Base-by-base conservation (phyloP, 2,797 vertebrate genomes). In the Pipistrellus kuhlii region DNA sequence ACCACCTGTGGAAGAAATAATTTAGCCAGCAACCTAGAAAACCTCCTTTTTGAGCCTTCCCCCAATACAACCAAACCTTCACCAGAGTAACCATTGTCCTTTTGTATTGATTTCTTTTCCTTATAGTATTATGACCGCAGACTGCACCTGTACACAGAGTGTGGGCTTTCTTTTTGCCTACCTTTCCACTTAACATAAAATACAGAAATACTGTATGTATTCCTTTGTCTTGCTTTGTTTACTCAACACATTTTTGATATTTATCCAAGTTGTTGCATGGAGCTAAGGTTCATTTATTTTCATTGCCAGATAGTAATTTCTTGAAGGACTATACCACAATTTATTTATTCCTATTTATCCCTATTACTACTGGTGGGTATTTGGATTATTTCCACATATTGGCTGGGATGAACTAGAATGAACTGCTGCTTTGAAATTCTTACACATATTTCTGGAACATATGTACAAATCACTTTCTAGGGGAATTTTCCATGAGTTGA, bases 251-350 rank as follows among this genome's bases (percentile, higher is more conserved):
- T 57, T 38, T 53, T 62, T 51, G 9, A 17, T 30, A 82, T n/a
- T 59, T 84, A 59, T 27, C 30, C 23, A 64, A 25, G 41, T 57
- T 53, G 7, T 59, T 77, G 27, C n/a, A 25, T 66, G 66, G 2
- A 89, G 48, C n/a, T 53, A 41, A 89, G 18, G 0, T 55, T 55
- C 59, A 81, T 62, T 87, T 94, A 30, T 96, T 92, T 82, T 85
- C 68, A 90, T 55, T 44, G 32, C 9, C 77, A 87, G 32, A 59
- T 25, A 88, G 10, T 62, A 91, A 91, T 55, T 78, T 72, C 86
- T 32, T 72, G 1, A 48, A 72, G 38, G 27, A 62, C 55, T 85
- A 23, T 20, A 35, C n/a, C 15, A 51, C 15, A 46, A 66, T 86
- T 66, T 90, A 84, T 72, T 57, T 59, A 87, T 69, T 35, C 6